Evolutionary conservation across 1,140 invertebrate species (phyloP).

Genomic region (Zaprionus gabonicus): DNA sequence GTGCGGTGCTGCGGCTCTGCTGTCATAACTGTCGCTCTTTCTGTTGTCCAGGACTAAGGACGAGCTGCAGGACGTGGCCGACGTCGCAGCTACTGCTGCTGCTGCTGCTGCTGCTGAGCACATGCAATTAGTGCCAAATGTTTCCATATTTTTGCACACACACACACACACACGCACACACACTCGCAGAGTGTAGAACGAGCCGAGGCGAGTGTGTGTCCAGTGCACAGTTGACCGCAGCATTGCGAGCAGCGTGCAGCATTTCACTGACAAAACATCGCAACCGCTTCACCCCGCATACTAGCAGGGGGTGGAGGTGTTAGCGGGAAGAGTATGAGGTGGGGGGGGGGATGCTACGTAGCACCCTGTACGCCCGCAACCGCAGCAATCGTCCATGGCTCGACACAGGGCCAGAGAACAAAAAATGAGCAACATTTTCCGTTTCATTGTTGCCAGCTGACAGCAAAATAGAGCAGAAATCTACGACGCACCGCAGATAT

Average conservation of each 20-base stretch:
- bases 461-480: constrained; percentile 27
- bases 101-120: constrained; percentile 67
- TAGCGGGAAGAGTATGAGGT: not conserved
- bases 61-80: constrained; percentile 24
- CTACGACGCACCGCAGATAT: constrained; percentile 21
- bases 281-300: constrained; percentile 18
- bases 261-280: constrained; percentile 53
- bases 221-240: constrained; percentile 53
- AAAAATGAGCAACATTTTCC: constrained; percentile 78
- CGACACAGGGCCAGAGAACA: constrained; percentile 44
- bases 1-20: constrained; percentile 61
- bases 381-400: constrained; percentile 50
- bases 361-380: constrained; percentile 35
- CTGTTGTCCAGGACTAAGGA: constrained; percentile 37
- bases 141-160: constrained; percentile 77
- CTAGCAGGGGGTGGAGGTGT: not conserved
- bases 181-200: not conserved
- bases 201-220: constrained; percentile 18
- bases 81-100: constrained; percentile 34
- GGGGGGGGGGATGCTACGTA: not conserved
- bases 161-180: constrained; percentile 16
- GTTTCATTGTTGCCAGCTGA: constrained; percentile 71
- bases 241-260: constrained; percentile 46
- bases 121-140: constrained; percentile 82
- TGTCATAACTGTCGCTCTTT: constrained; percentile 80